Conservation (phyloP, 2,888 invertebrate genomes). For the Watsonalla binaria region DNA sequence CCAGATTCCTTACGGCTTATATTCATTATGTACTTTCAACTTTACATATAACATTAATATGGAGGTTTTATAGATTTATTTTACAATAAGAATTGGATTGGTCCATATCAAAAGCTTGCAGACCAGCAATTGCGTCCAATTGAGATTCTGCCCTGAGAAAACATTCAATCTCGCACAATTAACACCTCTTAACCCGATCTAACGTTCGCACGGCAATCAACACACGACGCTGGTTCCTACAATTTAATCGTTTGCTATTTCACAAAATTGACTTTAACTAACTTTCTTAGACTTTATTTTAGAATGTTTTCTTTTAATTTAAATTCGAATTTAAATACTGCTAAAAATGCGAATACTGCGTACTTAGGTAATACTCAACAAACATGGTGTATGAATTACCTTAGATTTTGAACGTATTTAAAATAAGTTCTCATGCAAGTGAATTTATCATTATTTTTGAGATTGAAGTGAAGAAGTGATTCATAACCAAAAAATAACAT, state of each 20-base stretch:
- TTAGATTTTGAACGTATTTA: too few species aligned
- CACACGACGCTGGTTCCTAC: constrained; percentile 35
- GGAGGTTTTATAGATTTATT: too few species aligned
- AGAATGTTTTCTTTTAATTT: background rate
- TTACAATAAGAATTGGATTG: constrained; percentile 12
- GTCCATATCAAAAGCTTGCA: constrained; percentile 32
- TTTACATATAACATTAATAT: too few species aligned
- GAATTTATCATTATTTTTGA: too few species aligned
- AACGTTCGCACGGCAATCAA: constrained; percentile 76
- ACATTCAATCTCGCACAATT: constrained; percentile 79
- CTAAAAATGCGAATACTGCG: too few species aligned
- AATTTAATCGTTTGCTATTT: constrained; percentile 48
- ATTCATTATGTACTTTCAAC: too few species aligned
- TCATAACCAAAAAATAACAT: too few species aligned
- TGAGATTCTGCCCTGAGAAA: constrained; percentile 76
- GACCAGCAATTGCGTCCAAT: constrained; percentile 72
- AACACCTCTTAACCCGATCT: constrained; percentile 79
- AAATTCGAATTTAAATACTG: background rate
- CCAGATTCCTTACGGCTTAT: too few species aligned
- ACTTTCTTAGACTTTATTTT: background rate
- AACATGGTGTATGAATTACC: too few species aligned
- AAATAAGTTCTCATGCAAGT: too few species aligned
- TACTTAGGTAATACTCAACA: too few species aligned
- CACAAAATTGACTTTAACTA: constrained; percentile 18
- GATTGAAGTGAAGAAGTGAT: too few species aligned